phyloP scores from a whole-genome alignment of 2,113 vertebrate genomes.

The Fulmarus glacialis region DNA sequence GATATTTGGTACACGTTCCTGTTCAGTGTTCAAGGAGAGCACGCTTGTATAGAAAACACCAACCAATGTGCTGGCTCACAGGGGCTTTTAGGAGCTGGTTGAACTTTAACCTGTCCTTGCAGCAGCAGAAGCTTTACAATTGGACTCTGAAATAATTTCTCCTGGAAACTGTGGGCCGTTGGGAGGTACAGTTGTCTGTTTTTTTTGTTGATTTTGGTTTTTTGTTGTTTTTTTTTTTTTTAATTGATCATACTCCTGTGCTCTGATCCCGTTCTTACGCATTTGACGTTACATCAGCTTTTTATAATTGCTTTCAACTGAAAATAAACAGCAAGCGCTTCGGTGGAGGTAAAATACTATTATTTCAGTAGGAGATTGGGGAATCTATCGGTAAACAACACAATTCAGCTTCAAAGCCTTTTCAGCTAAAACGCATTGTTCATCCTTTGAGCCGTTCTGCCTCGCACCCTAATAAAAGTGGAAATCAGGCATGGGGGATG shows the following conservation, averaged over 20 bases:
- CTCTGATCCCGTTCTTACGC: not conserved
- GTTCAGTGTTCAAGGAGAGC: not conserved
- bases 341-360: not conserved
- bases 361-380: constrained; percentile 22
- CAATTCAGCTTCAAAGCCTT: constrained; percentile 52
- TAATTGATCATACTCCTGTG: not conserved
- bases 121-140: not conserved
- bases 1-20: not conserved
- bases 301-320: constrained; percentile 12
- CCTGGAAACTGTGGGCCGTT: not conserved
- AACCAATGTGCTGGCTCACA: fast-evolving
- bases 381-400: constrained; percentile 42
- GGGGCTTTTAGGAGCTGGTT: not conserved
- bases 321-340: not conserved
- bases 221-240: not conserved
- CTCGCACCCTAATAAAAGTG: constrained; percentile 61
- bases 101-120: not conserved
- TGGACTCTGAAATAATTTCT: not conserved
- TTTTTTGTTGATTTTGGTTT: not conserved
- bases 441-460: constrained; percentile 33
- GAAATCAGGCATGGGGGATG: constrained; percentile 35
- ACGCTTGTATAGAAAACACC: not conserved
- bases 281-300: not conserved
- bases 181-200: not conserved
- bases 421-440: constrained; percentile 30